phyloP scores from a whole-genome alignment of 2,797 vertebrate genomes.

The Mormyrus hasselquistii region DNA sequence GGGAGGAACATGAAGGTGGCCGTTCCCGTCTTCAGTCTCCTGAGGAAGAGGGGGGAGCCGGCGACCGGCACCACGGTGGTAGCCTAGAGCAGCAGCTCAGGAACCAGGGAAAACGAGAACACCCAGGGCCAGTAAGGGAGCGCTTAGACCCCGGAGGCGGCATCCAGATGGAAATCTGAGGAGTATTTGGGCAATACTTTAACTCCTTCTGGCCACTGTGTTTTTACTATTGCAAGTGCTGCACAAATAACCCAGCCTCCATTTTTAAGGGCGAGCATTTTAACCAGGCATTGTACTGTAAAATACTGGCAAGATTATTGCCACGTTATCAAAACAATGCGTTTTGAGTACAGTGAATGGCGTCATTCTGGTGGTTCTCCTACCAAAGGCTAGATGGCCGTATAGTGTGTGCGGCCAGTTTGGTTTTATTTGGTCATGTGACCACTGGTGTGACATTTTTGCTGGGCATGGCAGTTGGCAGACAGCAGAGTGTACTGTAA shows the following conservation, averaged over 20 bases:
- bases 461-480: neutral
- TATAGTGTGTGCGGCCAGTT: neutral
- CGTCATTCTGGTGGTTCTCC: neutral
- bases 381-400: neutral
- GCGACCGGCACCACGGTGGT: conserved; percentile 36
- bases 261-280: neutral
- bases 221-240: neutral
- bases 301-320: neutral
- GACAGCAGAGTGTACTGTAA: neutral
- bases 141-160: neutral
- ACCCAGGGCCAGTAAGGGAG: conserved; percentile 17
- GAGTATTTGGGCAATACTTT: neutral
- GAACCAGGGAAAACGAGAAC: neutral
- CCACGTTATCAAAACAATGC: neutral
- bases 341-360: neutral
- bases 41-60: conserved; percentile 52
- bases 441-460: neutral
- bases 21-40: conserved; percentile 51
- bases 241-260: neutral
- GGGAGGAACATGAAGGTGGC: conserved; percentile 70
- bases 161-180: neutral
- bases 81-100: conserved; percentile 36
- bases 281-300: neutral
- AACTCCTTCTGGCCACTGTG: neutral
- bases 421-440: neutral